Percentiles rank a stretch among this genome's conserved stretches.
Conservation (phyloP, 1,140 invertebrate species). For the Phenacoccus solenopsis region DNA sequence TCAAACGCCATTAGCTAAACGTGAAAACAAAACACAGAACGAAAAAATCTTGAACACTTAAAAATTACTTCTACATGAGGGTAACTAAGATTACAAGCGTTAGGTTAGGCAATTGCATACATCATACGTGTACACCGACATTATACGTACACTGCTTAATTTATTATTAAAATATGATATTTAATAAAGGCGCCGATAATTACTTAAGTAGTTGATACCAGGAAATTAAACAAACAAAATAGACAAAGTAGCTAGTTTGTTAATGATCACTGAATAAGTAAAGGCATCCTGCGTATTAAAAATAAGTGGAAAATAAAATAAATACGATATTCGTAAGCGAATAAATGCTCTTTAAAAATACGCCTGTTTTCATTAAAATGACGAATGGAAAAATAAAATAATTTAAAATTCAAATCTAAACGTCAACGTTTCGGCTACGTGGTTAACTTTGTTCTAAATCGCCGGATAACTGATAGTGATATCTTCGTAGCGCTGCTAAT, state of each 20-base stretch:
- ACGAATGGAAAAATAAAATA: not conserved
- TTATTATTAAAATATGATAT: not conserved
- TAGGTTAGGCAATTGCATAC: not conserved
- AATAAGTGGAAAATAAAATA: no score
- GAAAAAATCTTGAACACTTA: not conserved
- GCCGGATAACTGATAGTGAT: conserved; percentile 82
- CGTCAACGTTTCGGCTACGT: not conserved
- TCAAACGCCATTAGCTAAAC: not conserved
- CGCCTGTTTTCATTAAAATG: not conserved
- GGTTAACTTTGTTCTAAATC: conserved; percentile 37
- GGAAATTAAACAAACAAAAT: not conserved
- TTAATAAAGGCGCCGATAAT: not conserved
- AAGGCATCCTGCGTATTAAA: not conserved
- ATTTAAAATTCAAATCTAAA: not conserved
- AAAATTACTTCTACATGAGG: not conserved
- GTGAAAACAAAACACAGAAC: not conserved
- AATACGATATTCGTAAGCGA: no score
- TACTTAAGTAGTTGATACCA: not conserved
- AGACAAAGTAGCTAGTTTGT: not conserved
- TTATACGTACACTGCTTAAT: not conserved
- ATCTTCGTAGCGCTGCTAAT: conserved; percentile 70
- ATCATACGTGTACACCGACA: no score
- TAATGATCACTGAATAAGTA: no score
- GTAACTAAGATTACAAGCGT: not conserved
- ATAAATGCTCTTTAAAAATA: not conserved